Conservation (phyloP, 2,797 vertebrate species). For the Ibycter americanus region DNA sequence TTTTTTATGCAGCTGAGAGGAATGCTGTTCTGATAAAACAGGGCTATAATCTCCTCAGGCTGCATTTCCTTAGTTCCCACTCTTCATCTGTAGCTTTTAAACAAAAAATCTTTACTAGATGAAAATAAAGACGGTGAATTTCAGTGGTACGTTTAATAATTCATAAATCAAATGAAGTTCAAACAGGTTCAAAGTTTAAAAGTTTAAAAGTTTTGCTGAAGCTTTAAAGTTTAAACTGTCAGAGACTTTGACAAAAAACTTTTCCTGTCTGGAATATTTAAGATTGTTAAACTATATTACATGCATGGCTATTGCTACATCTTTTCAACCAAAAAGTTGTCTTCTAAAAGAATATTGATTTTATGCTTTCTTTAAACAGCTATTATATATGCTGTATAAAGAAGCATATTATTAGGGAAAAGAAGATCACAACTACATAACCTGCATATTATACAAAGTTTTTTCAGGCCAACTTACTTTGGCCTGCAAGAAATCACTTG, state of each 20-base stretch:
- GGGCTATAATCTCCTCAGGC: constrained; percentile 19
- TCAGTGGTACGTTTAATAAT: constrained; percentile 83
- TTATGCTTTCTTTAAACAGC: neutral
- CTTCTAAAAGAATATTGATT: constrained; percentile 30
- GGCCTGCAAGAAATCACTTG: constrained; percentile 15
- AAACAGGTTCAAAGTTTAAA: constrained; percentile 85
- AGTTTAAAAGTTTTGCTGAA: constrained; percentile 84
- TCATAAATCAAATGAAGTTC: constrained; percentile 84
- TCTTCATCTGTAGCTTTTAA: constrained; percentile 73
- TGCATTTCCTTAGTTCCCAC: constrained; percentile 50
- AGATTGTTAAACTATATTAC: constrained; percentile 74
- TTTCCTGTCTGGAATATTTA: constrained; percentile 82
- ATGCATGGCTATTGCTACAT: constrained; percentile 45
- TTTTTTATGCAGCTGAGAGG: constrained; percentile 56
- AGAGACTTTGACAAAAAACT: constrained; percentile 81
- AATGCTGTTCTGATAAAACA: constrained; percentile 43
- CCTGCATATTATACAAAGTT: neutral
- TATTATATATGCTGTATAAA: neutral
- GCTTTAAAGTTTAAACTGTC: constrained; percentile 83
- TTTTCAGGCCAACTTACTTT: neutral
- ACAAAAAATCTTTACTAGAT: constrained; percentile 75
- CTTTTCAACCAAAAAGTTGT: constrained; percentile 38
- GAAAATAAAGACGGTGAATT: constrained; percentile 76
- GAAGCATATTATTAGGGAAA: neutral
- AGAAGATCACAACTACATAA: neutral